Evolutionary conservation across 2,113 vertebrate species (phyloP).

Genomic region (Aix galericulata): DNA sequence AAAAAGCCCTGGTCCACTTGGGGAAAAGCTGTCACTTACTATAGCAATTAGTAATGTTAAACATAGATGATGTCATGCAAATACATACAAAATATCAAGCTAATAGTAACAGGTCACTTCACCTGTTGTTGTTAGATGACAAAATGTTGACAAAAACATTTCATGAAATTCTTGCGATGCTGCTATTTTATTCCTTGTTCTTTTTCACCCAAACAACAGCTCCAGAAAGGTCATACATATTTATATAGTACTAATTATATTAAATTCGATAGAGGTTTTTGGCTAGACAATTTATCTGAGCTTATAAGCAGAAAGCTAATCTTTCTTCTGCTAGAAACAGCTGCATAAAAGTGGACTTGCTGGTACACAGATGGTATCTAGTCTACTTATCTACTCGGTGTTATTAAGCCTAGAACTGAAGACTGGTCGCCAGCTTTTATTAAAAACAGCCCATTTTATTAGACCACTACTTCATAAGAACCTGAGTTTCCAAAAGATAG

Average conservation of each 20-base stretch:
- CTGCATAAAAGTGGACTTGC: conserved; percentile 19
- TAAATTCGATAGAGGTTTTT: conserved; percentile 8
- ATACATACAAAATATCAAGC: conserved; percentile 15
- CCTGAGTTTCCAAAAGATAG: conserved; percentile 52
- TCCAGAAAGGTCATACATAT: not conserved
- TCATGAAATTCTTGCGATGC: not conserved
- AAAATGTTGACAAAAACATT: not conserved
- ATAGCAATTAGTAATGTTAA: conserved; percentile 42
- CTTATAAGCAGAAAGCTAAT: conserved; percentile 9
- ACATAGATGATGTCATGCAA: conserved; percentile 12
- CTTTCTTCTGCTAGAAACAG: conserved; percentile 16
- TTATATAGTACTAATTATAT: not conserved
- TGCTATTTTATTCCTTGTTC: not conserved
- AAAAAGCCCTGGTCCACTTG: not conserved
- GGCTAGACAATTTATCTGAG: conserved; percentile 34
- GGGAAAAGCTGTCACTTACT: not conserved
- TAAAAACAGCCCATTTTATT: conserved; percentile 66
- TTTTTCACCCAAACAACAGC: not conserved
- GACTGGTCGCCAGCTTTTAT: conserved; percentile 59
- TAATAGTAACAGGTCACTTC: conserved; percentile 18
- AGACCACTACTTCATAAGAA: conserved; percentile 42
- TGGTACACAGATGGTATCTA: conserved; percentile 54
- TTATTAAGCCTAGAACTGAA: conserved; percentile 72
- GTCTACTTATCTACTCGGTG: conserved; percentile 61
- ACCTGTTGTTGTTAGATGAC: not conserved